Percentiles rank a stretch among this genome's conserved stretches.
phyloP scores from a whole-genome alignment of 2,797 vertebrate species.

The Sebastes cheni region DNA sequence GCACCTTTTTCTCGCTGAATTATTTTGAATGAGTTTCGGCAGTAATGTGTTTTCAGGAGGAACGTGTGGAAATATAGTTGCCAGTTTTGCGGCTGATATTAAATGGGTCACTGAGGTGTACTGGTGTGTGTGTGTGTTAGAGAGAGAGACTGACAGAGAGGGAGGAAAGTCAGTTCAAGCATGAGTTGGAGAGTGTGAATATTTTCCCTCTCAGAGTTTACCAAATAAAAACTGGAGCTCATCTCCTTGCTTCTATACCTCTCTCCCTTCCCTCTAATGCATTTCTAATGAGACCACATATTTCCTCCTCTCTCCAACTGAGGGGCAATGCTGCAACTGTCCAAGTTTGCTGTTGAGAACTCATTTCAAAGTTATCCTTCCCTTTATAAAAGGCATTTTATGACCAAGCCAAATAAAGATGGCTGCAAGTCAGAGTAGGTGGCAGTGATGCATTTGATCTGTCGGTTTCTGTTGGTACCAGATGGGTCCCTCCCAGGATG shows the following conservation, averaged over 20 bases:
- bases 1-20: conserved; percentile 47
- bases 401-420: conserved; percentile 64
- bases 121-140: conserved; percentile 2
- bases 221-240: conserved; percentile 56
- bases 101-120: conserved; percentile 56
- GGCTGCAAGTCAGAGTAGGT: conserved; percentile 39
- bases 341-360: conserved; percentile 48
- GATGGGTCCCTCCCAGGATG: conserved; percentile 48
- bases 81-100: conserved; percentile 54
- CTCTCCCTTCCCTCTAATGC: conserved; percentile 61
- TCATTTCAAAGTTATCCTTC: conserved; percentile 64
- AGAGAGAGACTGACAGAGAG: background rate
- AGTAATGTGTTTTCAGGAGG: conserved; percentile 44
- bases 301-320: conserved; percentile 48
- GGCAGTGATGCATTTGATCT: conserved; percentile 64
- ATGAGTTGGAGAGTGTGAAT: conserved; percentile 50
- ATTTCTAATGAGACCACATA: conserved; percentile 70
- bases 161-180: conserved; percentile 18
- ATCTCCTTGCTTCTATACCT: conserved; percentile 32
- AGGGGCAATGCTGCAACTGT: conserved; percentile 39
- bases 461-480: conserved; percentile 35
- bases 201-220: conserved; percentile 49
- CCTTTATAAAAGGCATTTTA: conserved; percentile 58
- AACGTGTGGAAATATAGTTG: conserved; percentile 34
- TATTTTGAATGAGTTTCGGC: conserved; percentile 45